These are phyloP conservation scores for Danaus melanippus DNA, from an alignment of 1,140 invertebrate species.

Conservation along the genomic window DNA sequence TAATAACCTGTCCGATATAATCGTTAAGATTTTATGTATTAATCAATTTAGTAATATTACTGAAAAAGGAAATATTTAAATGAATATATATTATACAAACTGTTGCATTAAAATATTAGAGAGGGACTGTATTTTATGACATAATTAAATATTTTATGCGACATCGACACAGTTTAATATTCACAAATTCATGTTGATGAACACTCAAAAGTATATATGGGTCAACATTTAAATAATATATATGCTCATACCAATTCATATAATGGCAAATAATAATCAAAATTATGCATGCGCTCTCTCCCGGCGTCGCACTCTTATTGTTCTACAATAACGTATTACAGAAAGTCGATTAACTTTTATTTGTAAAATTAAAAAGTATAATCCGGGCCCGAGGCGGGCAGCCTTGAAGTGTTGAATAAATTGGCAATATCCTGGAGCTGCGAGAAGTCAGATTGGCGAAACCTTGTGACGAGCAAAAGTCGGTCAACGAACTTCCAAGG, in stretches of 20 bases:
- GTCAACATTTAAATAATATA: conserved; percentile 2
- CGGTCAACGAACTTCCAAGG: conserved; percentile 68
- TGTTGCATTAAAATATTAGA: too few relatives aligned
- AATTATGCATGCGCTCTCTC: neutral
- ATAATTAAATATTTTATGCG: too few relatives aligned
- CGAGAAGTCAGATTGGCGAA: conserved; percentile 68
- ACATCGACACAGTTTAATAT: neutral
- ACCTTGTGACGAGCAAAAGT: conserved; percentile 69
- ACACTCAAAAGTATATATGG: neutral
- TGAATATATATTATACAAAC: too few relatives aligned
- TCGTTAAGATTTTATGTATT: too few relatives aligned
- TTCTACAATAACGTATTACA: neutral
- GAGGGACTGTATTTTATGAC: too few relatives aligned
- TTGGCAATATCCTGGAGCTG: conserved; percentile 70
- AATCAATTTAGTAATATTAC: too few relatives aligned
- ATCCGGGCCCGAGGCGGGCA: conserved; percentile 44
- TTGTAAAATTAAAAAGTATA: conserved; percentile 50
- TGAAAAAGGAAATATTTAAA: too few relatives aligned
- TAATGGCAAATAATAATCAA: neutral
- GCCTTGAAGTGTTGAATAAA: conserved; percentile 63
- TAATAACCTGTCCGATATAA: too few relatives aligned
- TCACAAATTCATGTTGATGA: conserved; percentile 1
- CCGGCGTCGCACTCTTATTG: neutral
- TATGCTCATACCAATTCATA: neutral
- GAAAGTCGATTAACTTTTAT: neutral